A percentile compares a stretch with the other conserved stretches of the same genome.
Evolutionary conservation across 2,113 vertebrate species (phyloP).

Genomic region (Aldabrachelys gigantea): DNA sequence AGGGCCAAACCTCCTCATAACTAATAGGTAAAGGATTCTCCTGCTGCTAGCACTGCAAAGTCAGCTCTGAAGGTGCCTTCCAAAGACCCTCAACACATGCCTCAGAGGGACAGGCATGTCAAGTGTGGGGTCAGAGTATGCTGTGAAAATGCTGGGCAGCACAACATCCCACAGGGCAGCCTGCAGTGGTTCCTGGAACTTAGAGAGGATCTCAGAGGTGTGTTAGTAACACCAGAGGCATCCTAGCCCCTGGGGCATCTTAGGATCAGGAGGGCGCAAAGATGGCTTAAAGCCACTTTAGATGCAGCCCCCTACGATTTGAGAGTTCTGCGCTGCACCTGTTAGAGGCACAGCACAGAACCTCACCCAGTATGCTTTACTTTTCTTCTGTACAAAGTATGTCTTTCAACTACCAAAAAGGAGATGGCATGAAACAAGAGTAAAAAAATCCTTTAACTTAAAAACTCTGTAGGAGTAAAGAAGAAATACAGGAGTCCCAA

Average conservation of each 20-base stretch:
- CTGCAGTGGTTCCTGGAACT: not conserved
- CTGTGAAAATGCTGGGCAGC: not conserved
- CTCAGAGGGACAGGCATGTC: not conserved
- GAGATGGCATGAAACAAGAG: not conserved
- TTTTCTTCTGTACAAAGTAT: rapidly evolving
- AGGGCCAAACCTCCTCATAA: not conserved
- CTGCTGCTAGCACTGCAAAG: not conserved
- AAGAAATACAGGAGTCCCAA: not conserved
- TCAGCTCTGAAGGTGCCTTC: not conserved
- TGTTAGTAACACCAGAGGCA: not conserved
- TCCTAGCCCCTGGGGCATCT: not conserved
- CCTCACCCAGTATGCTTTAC: not conserved
- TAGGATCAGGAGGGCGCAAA: not conserved
- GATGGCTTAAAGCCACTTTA: not conserved
- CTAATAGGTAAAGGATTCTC: not conserved
- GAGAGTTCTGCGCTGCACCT: not conserved
- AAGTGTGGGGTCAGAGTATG: not conserved
- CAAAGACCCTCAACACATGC: not conserved
- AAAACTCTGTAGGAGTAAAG: not conserved
- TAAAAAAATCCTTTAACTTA: not conserved
- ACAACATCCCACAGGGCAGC: not conserved
- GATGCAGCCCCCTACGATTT: not conserved
- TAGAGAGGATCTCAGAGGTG: not conserved
- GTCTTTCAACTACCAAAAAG: not conserved
- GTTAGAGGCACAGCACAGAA: not conserved